Conservation (phyloP, 2,113 vertebrate species). For the Pachycephala philippinensis region DNA sequence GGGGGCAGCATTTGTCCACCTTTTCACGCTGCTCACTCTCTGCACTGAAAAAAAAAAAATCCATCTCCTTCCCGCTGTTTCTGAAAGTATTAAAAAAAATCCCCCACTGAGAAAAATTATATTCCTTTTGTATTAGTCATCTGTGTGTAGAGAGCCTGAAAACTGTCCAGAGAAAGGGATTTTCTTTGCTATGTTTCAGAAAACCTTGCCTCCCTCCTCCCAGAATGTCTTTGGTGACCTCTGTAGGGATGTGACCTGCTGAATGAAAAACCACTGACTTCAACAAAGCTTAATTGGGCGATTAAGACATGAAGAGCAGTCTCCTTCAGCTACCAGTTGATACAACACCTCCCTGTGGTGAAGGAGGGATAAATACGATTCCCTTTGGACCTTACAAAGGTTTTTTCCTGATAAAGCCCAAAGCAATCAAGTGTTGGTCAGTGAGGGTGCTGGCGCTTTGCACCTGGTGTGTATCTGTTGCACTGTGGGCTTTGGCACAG, state of each 20-base stretch:
- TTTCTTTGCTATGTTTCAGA: not conserved
- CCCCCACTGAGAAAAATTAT: not conserved
- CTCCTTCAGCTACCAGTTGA: not conserved
- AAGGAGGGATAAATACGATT: not conserved
- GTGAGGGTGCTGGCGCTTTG: not conserved
- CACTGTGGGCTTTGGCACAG: not conserved
- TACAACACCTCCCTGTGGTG: not conserved
- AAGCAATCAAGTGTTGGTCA: not conserved
- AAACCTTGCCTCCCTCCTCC: not conserved
- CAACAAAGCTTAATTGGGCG: not conserved
- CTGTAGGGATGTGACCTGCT: not conserved
- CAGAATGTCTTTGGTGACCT: not conserved
- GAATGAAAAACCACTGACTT: not conserved
- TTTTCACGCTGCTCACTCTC: not conserved
- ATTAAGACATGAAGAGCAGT: not conserved
- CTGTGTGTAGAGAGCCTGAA: not conserved
- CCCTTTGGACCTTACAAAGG: not conserved
- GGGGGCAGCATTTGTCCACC: not conserved
- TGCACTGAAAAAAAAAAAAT: not conserved
- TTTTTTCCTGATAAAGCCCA: not conserved
- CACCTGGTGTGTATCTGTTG: accelerated
- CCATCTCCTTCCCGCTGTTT: not conserved
- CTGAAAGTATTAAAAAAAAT: not conserved
- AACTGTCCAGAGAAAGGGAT: not conserved
- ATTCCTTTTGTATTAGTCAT: not conserved